Base-by-base conservation (phyloP, 1,140 invertebrate genomes). In the Heliconius hermathena region DNA sequence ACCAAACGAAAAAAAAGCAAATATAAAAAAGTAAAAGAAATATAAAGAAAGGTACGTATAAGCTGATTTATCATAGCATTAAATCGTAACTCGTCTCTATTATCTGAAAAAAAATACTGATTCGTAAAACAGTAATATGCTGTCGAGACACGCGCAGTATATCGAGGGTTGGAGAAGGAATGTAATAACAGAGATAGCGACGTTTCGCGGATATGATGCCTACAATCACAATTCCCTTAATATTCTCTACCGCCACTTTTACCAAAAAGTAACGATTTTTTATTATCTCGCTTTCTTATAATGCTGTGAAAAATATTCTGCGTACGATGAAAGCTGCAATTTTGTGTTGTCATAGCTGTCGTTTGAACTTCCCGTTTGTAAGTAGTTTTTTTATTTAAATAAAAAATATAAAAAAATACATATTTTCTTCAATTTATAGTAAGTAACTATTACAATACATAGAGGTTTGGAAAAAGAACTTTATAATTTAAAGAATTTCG, bases 141-240 rank as follows among this genome's bases (percentile, higher is more conserved):
- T 66, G 60, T 66, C 60, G 26, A 6, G 11, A 66, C 29, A 54
- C 49, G 73, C 5, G 73, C 29, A 73, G 49, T 74, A 74, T 22
- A 60, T 57, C 29, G 54, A 60, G 29, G 72, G 20, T 54, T 74
- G 26, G 11, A 73, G 70, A 78, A 74, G 85, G 85, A 90, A 89
- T 90, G 87, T 89, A 89, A 90, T 90, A 89, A 88, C 86, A 82
- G 77, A 89, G 85, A 89, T 87, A 84, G 88, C 81, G 80, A 87
- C 86, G 81, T 86, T 89, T 84, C 82, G 60, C 76, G 80, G 81
- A 82, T 85, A 87, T 90, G 88, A 89, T 88, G 85, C 85, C 81
- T 84, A 89, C 88, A 90, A 90, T 78, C 77, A 77, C 76, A 82
- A 89, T 89, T 89, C 82, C 81, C 79, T 78, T 84, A 82, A 82